Base-by-base conservation (phyloP, 2,888 invertebrate genomes). In the Sepioteuthis lessoniana region DNA sequence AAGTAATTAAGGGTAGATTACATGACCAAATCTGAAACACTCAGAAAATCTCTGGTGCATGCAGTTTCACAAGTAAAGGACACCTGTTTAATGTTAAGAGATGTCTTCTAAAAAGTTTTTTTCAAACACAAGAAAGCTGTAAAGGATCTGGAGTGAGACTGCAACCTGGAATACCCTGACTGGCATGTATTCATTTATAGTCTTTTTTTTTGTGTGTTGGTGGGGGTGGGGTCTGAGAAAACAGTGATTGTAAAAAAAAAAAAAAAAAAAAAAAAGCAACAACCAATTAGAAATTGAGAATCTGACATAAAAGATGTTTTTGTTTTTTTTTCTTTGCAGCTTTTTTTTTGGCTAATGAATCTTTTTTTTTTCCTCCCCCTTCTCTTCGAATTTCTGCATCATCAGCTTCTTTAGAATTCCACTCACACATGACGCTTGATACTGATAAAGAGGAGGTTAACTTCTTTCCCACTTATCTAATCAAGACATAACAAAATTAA, bases 71-170 rank as follows among this genome's bases (percentile, higher is more conserved):
- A 35, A 76, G 35, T 76, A 76, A 76, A 76, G 16, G 76, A 76
- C 76, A 76, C 76, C 76, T 76, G 76, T 76, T 76, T 76, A 76
- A 76, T 76, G 76, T 35, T 76, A 76, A 76, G 76, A 16, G 76
- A 76, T 76, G 76, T 13, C 16, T 76, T 8, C 13, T 76, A 76
- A 76, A 35, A 35, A 76, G 5, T 35, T 3, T 55, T 55, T 35
- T 76, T 76, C n/a, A 35, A 76, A 76, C 19, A 13, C n/a, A 76
- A 76, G 76, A 76, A n/a, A 13, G 35, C 76, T 76, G 16, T 76
- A n/a, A 76, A n/a, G 35, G 76, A 76, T 28, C 31, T 76, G n/a
- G 31, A 13, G n/a, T 76, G 76, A 76, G 76, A 76, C 76, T n/a
- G 35, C n/a, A 76, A 16, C 16, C 10, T 76, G 25, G 7, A 21